phyloP scores from a whole-genome alignment of 1,140 invertebrate species.

The Drosophila yakuba region DNA sequence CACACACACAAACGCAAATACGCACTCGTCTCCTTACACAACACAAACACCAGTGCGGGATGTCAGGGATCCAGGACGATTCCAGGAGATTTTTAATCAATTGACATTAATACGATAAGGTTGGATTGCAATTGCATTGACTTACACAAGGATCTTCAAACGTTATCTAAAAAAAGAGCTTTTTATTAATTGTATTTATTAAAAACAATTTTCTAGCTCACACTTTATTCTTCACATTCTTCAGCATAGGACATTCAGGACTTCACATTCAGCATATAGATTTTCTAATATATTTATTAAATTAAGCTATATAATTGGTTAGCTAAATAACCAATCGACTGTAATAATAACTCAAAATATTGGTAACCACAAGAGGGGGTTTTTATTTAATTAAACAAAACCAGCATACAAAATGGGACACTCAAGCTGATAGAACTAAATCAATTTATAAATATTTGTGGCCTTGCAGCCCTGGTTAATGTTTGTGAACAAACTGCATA shows the following conservation, averaged over 20 bases:
- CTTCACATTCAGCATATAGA: no score
- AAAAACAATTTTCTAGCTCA: no score
- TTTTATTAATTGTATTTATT: no score
- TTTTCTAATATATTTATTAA: no score
- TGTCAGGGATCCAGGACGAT: conserved; percentile 42
- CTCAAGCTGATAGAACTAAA: background rate
- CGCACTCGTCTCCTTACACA: background rate
- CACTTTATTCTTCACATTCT: no score
- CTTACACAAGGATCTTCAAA: no score
- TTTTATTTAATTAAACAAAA: background rate
- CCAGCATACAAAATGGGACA: background rate
- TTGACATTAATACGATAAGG: conserved; percentile 35
- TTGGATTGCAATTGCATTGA: background rate
- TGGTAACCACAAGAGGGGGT: no score
- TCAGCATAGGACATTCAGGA: no score
- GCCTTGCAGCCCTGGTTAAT: conserved; percentile 22
- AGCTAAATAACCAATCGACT: no score
- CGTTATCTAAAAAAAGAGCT: no score
- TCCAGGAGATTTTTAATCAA: conserved; percentile 39
- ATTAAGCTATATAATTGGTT: no score
- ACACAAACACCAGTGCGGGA: conserved; percentile 11
- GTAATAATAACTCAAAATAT: no score
- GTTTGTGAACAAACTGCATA: conserved; percentile 34
- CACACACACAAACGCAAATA: conserved; percentile 44
- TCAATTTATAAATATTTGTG: background rate